Conservation (phyloP, 1,140 invertebrate genomes). For the Venturia canescens region DNA sequence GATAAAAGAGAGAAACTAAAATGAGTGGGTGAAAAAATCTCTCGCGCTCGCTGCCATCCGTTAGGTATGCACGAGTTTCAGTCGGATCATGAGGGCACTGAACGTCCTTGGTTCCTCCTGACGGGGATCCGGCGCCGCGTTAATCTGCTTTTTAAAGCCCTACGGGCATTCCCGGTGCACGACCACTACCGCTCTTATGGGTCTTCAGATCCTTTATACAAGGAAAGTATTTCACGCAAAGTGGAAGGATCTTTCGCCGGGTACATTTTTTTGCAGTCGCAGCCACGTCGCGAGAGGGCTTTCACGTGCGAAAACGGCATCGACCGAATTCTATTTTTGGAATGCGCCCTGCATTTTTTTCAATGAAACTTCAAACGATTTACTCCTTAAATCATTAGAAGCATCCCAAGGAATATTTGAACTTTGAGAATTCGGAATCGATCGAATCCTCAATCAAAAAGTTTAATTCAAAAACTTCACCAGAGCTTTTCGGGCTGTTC, state of each 20-base stretch:
- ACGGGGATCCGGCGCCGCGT: slow-evolving; percentile 15
- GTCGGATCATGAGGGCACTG: slow-evolving; percentile 54
- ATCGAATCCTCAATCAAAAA: too few relatives aligned
- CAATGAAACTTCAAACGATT: too few relatives aligned
- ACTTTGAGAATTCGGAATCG: too few relatives aligned
- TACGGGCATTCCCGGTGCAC: slow-evolving; percentile 2
- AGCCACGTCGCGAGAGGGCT: neutral
- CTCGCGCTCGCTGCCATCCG: neutral
- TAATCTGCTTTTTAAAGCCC: slow-evolving; percentile 16
- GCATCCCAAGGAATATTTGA: too few relatives aligned
- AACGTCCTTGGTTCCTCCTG: slow-evolving; percentile 64
- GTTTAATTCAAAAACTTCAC: too few relatives aligned
- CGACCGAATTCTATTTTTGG: too few relatives aligned
- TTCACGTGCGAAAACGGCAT: too few relatives aligned
- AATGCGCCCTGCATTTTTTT: too few relatives aligned
- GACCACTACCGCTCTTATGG: neutral
- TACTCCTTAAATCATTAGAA: too few relatives aligned
- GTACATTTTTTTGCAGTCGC: neutral
- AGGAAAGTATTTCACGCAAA: neutral
- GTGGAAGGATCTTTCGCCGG: slow-evolving; percentile 17
- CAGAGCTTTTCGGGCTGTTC: too few relatives aligned
- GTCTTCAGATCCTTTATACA: neutral
- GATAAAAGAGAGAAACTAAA: slow-evolving; percentile 14
- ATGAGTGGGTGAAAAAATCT: neutral
- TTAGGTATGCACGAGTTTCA: slow-evolving; percentile 51